Conservation (phyloP, 2,888 invertebrate species). For the Lordiphosa fenestrarum region DNA sequence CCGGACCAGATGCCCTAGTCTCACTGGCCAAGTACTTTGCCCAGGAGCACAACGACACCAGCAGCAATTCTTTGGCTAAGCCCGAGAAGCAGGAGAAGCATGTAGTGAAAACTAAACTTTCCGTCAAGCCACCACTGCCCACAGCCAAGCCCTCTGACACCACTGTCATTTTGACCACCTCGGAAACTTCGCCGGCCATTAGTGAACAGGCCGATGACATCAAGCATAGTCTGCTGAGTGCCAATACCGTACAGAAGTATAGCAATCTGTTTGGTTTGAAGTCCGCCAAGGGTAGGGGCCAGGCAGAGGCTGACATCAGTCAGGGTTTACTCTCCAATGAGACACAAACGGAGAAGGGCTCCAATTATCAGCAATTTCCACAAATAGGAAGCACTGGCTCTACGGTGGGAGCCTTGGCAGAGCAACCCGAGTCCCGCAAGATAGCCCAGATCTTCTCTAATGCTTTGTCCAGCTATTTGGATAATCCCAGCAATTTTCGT, state of each 20-base stretch:
- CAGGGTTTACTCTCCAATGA: slow-evolving; percentile 54
- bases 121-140: slow-evolving; percentile 41
- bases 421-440: slow-evolving; percentile 86
- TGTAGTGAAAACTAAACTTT: slow-evolving; percentile 43
- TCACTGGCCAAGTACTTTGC: slow-evolving; percentile 91
- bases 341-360: slow-evolving; percentile 26
- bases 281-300: slow-evolving; percentile 33
- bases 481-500: slow-evolving; percentile 90
- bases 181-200: slow-evolving; percentile 58
- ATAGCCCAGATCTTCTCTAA: slow-evolving; percentile 92
- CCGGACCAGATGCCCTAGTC: slow-evolving; percentile 88
- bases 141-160: slow-evolving; percentile 66
- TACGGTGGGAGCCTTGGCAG: slow-evolving; percentile 82
- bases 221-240: slow-evolving; percentile 84
- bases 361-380: slow-evolving; percentile 56
- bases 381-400: slow-evolving; percentile 83
- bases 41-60: slow-evolving; percentile 78
- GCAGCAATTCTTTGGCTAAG: slow-evolving; percentile 52
- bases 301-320: slow-evolving; percentile 81
- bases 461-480: slow-evolving; percentile 89
- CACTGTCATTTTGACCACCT: slow-evolving; percentile 59
- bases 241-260: slow-evolving; percentile 78
- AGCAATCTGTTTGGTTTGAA: slow-evolving; percentile 76
- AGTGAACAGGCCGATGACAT: slow-evolving; percentile 81
- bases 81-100: slow-evolving; percentile 33